These are phyloP conservation scores for Tricholaema leucomelas DNA, from an alignment of 2,113 vertebrate genomes.

Conservation along the genomic window DNA sequence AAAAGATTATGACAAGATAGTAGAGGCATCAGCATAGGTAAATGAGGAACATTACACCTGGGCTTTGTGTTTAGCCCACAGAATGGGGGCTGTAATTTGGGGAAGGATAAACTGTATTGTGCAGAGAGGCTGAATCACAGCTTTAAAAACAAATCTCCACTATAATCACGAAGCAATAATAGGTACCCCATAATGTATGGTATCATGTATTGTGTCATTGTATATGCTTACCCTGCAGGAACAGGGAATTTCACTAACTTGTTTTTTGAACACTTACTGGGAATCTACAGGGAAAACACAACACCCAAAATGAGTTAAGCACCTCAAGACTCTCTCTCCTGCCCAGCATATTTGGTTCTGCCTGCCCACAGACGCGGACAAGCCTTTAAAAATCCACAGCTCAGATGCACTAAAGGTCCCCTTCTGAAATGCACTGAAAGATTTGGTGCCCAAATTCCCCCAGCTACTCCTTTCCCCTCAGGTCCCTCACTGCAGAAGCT, in stretches of 20 bases:
- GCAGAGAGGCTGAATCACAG: conserved; percentile 38
- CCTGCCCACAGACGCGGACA: neutral
- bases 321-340: neutral
- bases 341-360: neutral
- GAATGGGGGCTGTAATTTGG: conserved; percentile 36
- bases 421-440: neutral
- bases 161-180: conserved; percentile 46
- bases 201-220: conserved; percentile 8
- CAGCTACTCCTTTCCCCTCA: neutral
- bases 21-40: conserved; percentile 16
- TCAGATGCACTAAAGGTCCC: neutral
- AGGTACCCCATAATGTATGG: neutral
- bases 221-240: neutral
- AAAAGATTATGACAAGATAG: conserved; percentile 58
- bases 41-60: conserved; percentile 2
- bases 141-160: conserved; percentile 48
- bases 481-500: neutral
- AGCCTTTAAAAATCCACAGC: neutral
- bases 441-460: neutral
- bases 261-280: neutral
- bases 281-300: neutral
- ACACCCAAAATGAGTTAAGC: neutral
- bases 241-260: neutral
- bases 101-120: conserved; percentile 34
- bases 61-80: conserved; percentile 42